Evolutionary conservation across 2,888 invertebrate genomes (phyloP).

Genomic region (Yponomeuta malinellus): DNA sequence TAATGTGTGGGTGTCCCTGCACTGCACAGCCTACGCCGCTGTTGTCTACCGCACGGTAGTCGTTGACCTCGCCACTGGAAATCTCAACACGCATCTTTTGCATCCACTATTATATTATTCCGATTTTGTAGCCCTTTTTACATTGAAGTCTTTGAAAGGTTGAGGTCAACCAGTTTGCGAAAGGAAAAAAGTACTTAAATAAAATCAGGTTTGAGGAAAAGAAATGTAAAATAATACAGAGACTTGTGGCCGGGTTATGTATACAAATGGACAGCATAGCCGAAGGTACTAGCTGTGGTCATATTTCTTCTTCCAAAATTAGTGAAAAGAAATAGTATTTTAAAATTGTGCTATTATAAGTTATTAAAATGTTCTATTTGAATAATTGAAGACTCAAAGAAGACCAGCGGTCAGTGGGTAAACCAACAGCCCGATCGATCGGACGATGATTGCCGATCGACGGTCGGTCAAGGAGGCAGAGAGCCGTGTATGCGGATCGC

Average conservation of each 20-base stretch:
- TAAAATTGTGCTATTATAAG: no score
- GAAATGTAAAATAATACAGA: not conserved
- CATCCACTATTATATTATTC: not conserved
- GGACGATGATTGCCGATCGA: no score
- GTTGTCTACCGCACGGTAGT: conserved; percentile 25
- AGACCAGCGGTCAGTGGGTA: no score
- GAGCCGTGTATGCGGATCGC: no score
- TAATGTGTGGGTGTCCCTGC: not conserved
- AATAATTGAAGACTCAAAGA: no score
- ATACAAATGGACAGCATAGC: no score
- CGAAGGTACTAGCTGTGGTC: no score
- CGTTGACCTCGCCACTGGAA: conserved; percentile 24
- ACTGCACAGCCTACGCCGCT: not conserved
- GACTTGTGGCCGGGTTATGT: not conserved
- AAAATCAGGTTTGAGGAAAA: not conserved
- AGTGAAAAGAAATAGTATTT: no score
- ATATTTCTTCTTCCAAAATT: no score
- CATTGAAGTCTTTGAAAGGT: not conserved
- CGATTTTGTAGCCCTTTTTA: not conserved
- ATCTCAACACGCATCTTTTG: not conserved
- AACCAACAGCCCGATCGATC: no score
- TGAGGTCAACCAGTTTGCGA: not conserved
- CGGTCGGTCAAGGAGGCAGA: no score
- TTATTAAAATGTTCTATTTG: no score
- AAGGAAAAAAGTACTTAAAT: not conserved